phyloP scores from a whole-genome alignment of 2,797 vertebrate genomes.

The Cuniculus paca region DNA sequence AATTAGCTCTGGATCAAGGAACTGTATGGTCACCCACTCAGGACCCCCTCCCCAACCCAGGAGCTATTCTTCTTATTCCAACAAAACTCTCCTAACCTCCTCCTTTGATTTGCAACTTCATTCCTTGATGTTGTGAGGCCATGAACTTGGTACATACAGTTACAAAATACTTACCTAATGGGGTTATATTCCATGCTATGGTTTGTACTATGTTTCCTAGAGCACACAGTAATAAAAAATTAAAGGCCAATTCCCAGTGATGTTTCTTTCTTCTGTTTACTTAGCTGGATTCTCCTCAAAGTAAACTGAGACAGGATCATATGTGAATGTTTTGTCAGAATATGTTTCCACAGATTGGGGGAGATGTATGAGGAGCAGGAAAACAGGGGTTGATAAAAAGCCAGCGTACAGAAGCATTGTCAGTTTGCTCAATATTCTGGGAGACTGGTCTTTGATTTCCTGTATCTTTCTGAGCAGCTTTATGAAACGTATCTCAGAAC shows the following conservation, averaged over 20 bases:
- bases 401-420: not conserved
- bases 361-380: not conserved
- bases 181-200: not conserved
- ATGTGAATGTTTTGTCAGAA: not conserved
- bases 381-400: not conserved
- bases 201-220: not conserved
- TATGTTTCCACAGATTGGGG: not conserved
- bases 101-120: not conserved
- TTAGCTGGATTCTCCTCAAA: not conserved
- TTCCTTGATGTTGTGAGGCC: not conserved
- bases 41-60: not conserved
- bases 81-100: not conserved
- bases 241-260: not conserved
- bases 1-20: not conserved
- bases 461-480: not conserved
- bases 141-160: not conserved
- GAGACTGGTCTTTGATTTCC: not conserved
- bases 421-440: not conserved
- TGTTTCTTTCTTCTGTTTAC: not conserved
- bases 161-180: not conserved
- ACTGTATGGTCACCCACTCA: accelerated
- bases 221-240: not conserved
- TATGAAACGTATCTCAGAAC: not conserved
- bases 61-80: not conserved
- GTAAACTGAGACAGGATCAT: not conserved